These are phyloP conservation scores for Argyra leucocephala DNA, from an alignment of 2,888 invertebrate species.

Conservation along the genomic window DNA sequence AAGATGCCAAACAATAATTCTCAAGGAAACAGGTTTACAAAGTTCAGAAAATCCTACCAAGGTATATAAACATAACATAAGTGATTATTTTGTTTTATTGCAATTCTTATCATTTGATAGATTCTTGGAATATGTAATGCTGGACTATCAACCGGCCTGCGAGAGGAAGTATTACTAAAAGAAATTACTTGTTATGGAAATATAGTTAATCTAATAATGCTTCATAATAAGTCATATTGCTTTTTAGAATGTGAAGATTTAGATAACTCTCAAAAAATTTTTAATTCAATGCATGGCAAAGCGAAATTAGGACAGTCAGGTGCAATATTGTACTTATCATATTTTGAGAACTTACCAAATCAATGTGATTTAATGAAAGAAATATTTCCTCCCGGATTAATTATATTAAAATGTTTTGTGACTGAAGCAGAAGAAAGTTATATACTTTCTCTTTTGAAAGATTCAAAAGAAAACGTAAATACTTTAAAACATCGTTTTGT, in stretches of 20 bases:
- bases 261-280: slow-evolving; percentile 50
- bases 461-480: slow-evolving; percentile 35
- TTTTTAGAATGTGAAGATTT: slow-evolving; percentile 55
- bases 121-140: slow-evolving; percentile 65
- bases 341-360: slow-evolving; percentile 28
- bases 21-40: slow-evolving; percentile 41
- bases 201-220: slow-evolving; percentile 55
- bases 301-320: slow-evolving; percentile 49
- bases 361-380: slow-evolving; percentile 35
- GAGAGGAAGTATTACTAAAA: slow-evolving; percentile 53
- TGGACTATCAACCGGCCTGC: slow-evolving; percentile 71
- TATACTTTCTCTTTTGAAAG: slow-evolving; percentile 52
- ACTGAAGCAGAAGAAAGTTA: slow-evolving; percentile 54
- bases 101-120: slow-evolving; percentile 18
- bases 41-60: slow-evolving; percentile 38
- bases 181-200: slow-evolving; percentile 47
- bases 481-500: slow-evolving; percentile 73
- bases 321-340: slow-evolving; percentile 55
- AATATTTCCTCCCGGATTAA: slow-evolving; percentile 57
- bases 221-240: slow-evolving; percentile 72
- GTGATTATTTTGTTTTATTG: background rate
- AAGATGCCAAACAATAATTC: slow-evolving; percentile 43
- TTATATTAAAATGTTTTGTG: slow-evolving; percentile 62
- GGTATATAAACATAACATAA: slow-evolving; percentile 29
- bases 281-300: slow-evolving; percentile 51